Evolutionary conservation across 2,888 invertebrate species (phyloP), one percentile per base, ranked within the genome.

Genomic region (Pherbina coryleti): DNA sequence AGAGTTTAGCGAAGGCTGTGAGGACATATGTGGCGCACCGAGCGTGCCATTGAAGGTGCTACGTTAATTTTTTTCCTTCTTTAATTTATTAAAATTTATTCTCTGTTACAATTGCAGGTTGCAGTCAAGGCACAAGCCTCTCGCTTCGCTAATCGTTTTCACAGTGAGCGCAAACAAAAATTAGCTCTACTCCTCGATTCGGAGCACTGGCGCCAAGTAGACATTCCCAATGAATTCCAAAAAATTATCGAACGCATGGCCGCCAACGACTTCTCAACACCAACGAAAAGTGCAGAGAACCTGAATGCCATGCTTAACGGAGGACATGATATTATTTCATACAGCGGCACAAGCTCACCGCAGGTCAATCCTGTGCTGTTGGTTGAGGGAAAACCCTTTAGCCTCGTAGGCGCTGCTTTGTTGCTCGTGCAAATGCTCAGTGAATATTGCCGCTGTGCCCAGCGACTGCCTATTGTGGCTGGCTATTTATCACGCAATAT

Each of bases 181-280:
- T 90, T 99, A 75, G 94, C 94, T 60, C 89, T 95, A 79, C 92
- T 97, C 53, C 91, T 99, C 64, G 98, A 98, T 87, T 93, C 93
- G 80, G 99, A 99, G 89, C 91, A 96, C 79, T 99, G 99, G 99
- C 97, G 96, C 86, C 93, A 95, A 83, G 96, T 97, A 5, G 97
- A 98, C 85, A 96, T 98, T 72, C 96, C 98, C 0, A 91, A 92
- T 82, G 96, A 97, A 87, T 95, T 98, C 88, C 98, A 99, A 90
- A 92, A 93, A 83, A 92, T 98, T 79, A 94, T 97, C 51, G 93
- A 94, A 87, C 92, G 93, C 83, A 93, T 96, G 85, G 91, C 91
- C 0, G 86, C 85, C 5, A 90, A 90, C 17, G 90, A 90, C 69
- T 89, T 91, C 22, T 85, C 83, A 7, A 82, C 76, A 5, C 14